Base-by-base conservation (phyloP, 2,113 vertebrate genomes). In the Varanus komodoensis region DNA sequence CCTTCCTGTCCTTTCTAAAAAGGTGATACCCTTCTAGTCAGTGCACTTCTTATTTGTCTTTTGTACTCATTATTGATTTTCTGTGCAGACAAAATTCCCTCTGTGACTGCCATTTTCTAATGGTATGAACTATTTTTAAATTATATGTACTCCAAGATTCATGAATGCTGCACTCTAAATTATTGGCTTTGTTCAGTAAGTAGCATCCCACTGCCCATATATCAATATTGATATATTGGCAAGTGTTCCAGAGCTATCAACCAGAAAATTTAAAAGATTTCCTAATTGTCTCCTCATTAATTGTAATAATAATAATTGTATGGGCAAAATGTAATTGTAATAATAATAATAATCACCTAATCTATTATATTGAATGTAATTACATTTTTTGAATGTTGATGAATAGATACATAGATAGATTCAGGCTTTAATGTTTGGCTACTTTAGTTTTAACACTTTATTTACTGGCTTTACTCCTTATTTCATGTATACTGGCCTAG, bases 121-220 rank as follows among this genome's bases (percentile, higher is more conserved):
- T 95, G 95, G 92, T 95, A 89, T 57, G 87, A 91, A 88, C 94
- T 96, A 96, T 96, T 96, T 95, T 94, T 94, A 96, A 82, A 93
- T 94, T 84, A 91, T 93, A 32, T 29, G 23, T 15, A 44, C 74
- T 44, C 12, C 34, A 79, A 34, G 34, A 87, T 32, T 48, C 0
- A 44, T 71, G 29, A 27, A 32, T 50, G 8, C 34, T 74, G 17
- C 6, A 74, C 32, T 82, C 25, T 74, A 57, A 61, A 57, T 73
- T 82, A 64, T 44, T 89, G 50, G n/a, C 19, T 6, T 79, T 1
- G 82, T n/a, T 44, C 7, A 38, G 6, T 29, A 23, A 61, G 5
- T 73, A 57, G 50, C n/a, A 54, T 38, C 57, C 29, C 4, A 6
- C 9, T 12, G 4, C 8, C 1, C 25, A 4, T 71, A 32, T 57